Evolutionary conservation across 1,140 invertebrate species (phyloP).

Genomic region (Trinorchestia longiramus): DNA sequence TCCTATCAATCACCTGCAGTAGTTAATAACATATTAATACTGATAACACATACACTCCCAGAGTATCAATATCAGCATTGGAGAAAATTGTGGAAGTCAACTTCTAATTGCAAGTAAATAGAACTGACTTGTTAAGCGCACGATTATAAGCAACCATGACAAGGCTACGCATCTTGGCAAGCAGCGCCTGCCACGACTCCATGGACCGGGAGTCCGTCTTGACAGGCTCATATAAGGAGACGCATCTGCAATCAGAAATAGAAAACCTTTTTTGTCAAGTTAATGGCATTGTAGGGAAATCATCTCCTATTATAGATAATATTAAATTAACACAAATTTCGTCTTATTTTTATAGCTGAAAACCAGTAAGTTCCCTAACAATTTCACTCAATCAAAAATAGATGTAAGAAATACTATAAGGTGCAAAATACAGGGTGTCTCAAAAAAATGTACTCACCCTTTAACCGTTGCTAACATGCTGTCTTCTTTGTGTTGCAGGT

Average conservation of each 20-base stretch:
- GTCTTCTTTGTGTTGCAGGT: no score
- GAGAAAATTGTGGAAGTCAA: background rate
- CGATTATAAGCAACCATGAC: constrained; percentile 89
- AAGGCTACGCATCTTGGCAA: constrained; percentile 85
- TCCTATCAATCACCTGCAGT: no score
- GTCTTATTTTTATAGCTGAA: background rate
- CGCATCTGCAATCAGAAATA: constrained; percentile 76
- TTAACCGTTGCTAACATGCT: no score
- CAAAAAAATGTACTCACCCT: no score
- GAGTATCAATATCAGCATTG: background rate
- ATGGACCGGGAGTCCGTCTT: constrained; percentile 88
- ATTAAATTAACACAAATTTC: background rate
- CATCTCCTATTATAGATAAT: background rate
- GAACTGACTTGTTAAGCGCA: constrained; percentile 74
- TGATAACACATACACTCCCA: background rate
- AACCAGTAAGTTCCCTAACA: background rate
- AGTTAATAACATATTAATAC: background rate
- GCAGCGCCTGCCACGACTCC: constrained; percentile 89
- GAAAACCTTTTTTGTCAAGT: background rate
- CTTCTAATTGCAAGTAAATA: background rate
- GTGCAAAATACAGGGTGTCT: no score
- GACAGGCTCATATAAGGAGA: constrained; percentile 90
- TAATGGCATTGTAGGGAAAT: background rate
- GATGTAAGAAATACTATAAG: no score
- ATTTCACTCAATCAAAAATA: no score